Percentiles rank a stretch among this genome's conserved stretches.
Evolutionary conservation across 2,797 vertebrate genomes (phyloP).

Genomic region (Squalus acanthias): DNA sequence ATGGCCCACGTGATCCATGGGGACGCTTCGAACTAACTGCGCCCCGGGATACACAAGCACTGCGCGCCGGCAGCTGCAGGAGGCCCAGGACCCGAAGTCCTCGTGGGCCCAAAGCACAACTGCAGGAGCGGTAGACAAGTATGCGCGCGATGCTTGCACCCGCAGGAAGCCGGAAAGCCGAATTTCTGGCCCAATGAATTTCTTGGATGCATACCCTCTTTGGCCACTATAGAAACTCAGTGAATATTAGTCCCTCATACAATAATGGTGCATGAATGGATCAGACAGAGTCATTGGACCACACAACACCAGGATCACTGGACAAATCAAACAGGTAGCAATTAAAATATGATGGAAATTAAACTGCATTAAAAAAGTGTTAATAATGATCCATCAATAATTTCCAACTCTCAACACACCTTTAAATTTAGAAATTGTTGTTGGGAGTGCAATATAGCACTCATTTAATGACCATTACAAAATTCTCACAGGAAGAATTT

Average conservation of each 20-base stretch:
- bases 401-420: neutral
- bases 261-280: neutral
- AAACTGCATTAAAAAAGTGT: neutral
- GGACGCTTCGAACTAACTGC: no score
- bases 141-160: no score
- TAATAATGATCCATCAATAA: neutral
- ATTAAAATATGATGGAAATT: neutral
- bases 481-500: neutral
- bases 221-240: neutral
- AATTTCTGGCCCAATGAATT: neutral
- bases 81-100: no score
- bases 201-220: neutral
- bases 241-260: neutral
- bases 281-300: neutral
- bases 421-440: slow-evolving; percentile 19
- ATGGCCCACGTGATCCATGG: no score
- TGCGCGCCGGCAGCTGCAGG: no score
- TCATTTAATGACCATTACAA: neutral
- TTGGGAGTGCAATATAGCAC: neutral
- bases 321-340: neutral
- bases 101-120: no score
- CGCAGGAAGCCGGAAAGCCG: no score
- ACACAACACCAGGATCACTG: neutral
- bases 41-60: no score
- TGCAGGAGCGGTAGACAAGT: no score